A percentile compares a stretch with the other conserved stretches of the same genome.
These are phyloP conservation scores for Lepidocolaptes lacrymiger DNA, from an alignment of 2,797 vertebrate genomes.

Conservation along the genomic window DNA sequence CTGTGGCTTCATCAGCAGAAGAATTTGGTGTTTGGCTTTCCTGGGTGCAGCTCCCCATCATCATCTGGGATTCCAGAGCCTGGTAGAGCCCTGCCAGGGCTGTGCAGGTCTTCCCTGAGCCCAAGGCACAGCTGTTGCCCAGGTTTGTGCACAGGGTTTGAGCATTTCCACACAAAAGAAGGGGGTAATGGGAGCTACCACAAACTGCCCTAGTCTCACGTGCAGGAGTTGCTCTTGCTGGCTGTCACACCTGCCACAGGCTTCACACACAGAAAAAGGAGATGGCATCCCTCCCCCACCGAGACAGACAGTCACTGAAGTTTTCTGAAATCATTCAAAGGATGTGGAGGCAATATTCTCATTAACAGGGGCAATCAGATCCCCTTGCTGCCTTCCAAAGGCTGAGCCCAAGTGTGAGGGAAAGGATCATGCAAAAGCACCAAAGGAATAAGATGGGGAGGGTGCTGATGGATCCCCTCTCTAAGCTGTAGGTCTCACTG, in stretches of 20 bases:
- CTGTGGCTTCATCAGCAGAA: not conserved
- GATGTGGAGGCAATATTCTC: not conserved
- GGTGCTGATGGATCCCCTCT: not conserved
- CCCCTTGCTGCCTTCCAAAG: not conserved
- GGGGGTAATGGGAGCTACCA: not conserved
- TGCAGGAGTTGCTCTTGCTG: not conserved
- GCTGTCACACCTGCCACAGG: accelerated
- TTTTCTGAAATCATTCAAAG: conserved; percentile 21
- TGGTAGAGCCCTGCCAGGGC: not conserved
- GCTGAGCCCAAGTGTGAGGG: not conserved
- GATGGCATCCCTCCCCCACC: not conserved
- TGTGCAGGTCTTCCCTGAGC: accelerated
- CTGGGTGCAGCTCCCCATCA: not conserved
- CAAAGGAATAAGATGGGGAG: not conserved
- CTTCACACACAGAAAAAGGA: not conserved
- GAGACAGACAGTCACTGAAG: not conserved
- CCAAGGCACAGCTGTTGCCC: not conserved
- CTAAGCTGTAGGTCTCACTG: not conserved
- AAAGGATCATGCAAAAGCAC: not conserved
- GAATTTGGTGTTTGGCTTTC: not conserved
- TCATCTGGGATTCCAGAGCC: not conserved
- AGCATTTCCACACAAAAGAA: not conserved
- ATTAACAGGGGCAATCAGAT: not conserved
- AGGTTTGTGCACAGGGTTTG: not conserved
- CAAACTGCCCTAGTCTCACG: accelerated